Percentiles rank a stretch among this genome's conserved stretches.
phyloP scores from a whole-genome alignment of 2,797 vertebrate species.

The Arvicola amphibius region DNA sequence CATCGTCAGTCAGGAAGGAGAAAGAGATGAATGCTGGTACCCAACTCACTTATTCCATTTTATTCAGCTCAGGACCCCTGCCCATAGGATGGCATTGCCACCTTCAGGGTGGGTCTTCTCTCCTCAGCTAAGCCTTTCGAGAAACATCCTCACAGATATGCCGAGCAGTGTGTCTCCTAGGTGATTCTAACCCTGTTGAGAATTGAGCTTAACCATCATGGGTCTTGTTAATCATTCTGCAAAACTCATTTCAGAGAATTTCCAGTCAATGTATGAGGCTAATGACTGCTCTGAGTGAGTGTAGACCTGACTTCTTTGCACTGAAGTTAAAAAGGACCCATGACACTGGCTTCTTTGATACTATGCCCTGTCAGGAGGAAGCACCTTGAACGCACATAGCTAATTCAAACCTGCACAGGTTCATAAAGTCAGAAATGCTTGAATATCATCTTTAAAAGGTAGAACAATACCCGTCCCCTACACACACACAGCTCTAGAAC shows the following conservation, averaged over 20 bases:
- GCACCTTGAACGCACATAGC: rapidly evolving
- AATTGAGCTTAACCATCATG: background rate
- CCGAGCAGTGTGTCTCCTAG: background rate
- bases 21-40: background rate
- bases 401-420: background rate
- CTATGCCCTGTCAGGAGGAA: too few relatives aligned
- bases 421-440: background rate
- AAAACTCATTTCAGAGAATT: background rate
- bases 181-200: background rate
- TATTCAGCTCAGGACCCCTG: background rate
- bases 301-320: background rate
- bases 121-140: background rate
- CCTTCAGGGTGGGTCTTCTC: background rate
- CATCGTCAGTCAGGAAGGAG: background rate
- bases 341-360: background rate
- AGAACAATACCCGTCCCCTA: background rate
- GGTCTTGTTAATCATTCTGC: background rate
- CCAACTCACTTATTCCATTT: background rate
- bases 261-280: background rate
- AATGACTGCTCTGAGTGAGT: background rate
- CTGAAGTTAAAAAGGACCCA: background rate
- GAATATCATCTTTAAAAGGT: background rate
- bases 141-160: background rate
- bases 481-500: background rate
- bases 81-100: background rate